Conservation (phyloP, 2,888 invertebrate genomes). For the Dascillus cervinus region DNA sequence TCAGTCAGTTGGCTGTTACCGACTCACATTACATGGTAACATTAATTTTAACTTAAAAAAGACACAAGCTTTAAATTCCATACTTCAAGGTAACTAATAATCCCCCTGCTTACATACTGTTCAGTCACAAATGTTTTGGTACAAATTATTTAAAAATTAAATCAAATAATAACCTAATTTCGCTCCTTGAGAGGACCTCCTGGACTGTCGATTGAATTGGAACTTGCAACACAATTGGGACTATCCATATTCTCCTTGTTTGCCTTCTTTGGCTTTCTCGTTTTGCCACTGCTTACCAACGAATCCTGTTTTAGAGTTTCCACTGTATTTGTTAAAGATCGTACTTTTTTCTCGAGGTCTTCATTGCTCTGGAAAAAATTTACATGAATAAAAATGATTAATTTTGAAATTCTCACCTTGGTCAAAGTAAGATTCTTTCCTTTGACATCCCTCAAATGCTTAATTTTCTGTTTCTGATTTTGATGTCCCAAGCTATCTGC, state of each 20-base stretch:
- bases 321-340: constrained; percentile 34
- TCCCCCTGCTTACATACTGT: too few relatives aligned
- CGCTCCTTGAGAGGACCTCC: constrained; percentile 42
- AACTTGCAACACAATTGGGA: constrained; percentile 35
- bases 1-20: too few relatives aligned
- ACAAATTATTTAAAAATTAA: too few relatives aligned
- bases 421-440: constrained; percentile 40
- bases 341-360: constrained; percentile 29
- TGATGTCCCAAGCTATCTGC: constrained; percentile 56
- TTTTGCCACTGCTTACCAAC: constrained; percentile 30
- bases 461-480: constrained; percentile 58
- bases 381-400: constrained; percentile 1
- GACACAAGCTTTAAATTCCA: too few relatives aligned
- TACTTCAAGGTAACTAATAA: too few relatives aligned
- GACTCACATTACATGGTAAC: too few relatives aligned
- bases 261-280: constrained; percentile 28
- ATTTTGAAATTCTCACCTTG: constrained; percentile 35
- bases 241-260: constrained; percentile 46
- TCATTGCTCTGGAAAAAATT: constrained; percentile 29
- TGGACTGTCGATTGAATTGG: constrained; percentile 35
- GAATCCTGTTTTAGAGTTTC: constrained; percentile 41
- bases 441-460: constrained; percentile 46
- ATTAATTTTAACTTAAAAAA: too few relatives aligned
- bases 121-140: too few relatives aligned
- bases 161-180: constrained; percentile 29